A percentile compares a stretch with the other conserved stretches of the same genome.
phyloP scores from a whole-genome alignment of 2,797 vertebrate genomes.

The Sebastes oblongus region DNA sequence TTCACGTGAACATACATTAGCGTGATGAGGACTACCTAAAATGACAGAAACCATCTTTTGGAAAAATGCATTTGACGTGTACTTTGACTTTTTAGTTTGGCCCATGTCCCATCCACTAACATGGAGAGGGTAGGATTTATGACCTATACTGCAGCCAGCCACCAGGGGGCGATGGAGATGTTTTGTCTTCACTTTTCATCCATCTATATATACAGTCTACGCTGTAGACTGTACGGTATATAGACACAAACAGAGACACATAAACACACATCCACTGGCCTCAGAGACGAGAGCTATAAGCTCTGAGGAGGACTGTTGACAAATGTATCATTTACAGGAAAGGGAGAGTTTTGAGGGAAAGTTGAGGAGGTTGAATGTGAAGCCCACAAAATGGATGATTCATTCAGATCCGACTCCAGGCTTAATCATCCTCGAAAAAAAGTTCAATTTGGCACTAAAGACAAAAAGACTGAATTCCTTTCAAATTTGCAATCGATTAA shows the following conservation, averaged over 20 bases:
- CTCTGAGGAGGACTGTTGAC: neutral
- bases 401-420: neutral
- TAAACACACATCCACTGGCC: constrained; percentile 1
- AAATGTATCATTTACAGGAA: constrained; percentile 18
- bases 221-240: too few relatives aligned
- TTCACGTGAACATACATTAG: too few relatives aligned
- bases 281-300: neutral
- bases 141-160: too few relatives aligned
- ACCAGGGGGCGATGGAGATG: too few relatives aligned
- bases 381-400: constrained; percentile 36
- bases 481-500: constrained; percentile 21
- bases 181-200: too few relatives aligned
- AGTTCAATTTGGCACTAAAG: constrained; percentile 16
- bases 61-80: too few relatives aligned
- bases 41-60: too few relatives aligned
- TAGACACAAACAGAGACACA: neutral
- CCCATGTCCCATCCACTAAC: too few relatives aligned
- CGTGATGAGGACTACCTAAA: too few relatives aligned
- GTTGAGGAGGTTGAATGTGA: constrained; percentile 2
- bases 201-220: too few relatives aligned
- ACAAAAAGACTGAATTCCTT: constrained; percentile 19
- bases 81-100: too few relatives aligned
- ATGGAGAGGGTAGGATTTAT: too few relatives aligned
- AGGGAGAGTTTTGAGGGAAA: constrained; percentile 19
- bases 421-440: constrained; percentile 20